Base-by-base conservation (phyloP, 2,797 vertebrate species). In the Dendrocincla tyrannina region DNA sequence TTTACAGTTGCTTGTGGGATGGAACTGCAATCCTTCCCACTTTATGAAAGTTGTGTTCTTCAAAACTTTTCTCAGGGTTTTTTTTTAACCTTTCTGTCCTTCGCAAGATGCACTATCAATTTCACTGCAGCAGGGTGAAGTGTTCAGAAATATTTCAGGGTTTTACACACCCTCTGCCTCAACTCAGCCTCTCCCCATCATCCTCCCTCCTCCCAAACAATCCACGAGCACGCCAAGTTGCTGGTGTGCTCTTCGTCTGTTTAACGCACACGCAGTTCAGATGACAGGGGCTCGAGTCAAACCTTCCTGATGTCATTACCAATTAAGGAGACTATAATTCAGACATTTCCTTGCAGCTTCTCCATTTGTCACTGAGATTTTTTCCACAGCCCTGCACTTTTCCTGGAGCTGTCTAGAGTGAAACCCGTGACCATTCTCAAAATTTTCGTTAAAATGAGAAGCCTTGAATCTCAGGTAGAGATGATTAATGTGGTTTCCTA, bases 321-420 rank as follows among this genome's bases (percentile, higher is more conserved):
- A 89, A 33, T 88, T 89, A 89, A 85, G 64, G 25, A 89, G 27
- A 14, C n/a, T 28, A 4, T 58, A 77, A 95, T 88, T 94, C 86
- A 92, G 41, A 58, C 47, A 37, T 68, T 56, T 53, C 8, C 33
- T 78, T 76, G 73, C 69, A 88, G 69, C 52, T 69, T 77, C 68
- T 80, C 75, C 59, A 19, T 77, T 94, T 92, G 74, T 47, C 56
- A 74, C 52, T 17, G 46, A 87, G 89, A 66, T 53, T 41, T 60
- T 42, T 85, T 58, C 56, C 20, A 24, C 33, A 39, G 56, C 39
- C 52, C 27, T 25, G 5, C 9, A 7, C 18, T 41, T n/a, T 32
- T 33, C 24, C 27, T 33, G 68, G 46, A 64, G n/a, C 47, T 84
- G 63, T 53, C 79, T 50, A 23, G 60, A 69, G 49, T 9, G 17